Base-by-base conservation (phyloP, 2,888 invertebrate genomes). In the Thecocarcelia acutangulata region DNA sequence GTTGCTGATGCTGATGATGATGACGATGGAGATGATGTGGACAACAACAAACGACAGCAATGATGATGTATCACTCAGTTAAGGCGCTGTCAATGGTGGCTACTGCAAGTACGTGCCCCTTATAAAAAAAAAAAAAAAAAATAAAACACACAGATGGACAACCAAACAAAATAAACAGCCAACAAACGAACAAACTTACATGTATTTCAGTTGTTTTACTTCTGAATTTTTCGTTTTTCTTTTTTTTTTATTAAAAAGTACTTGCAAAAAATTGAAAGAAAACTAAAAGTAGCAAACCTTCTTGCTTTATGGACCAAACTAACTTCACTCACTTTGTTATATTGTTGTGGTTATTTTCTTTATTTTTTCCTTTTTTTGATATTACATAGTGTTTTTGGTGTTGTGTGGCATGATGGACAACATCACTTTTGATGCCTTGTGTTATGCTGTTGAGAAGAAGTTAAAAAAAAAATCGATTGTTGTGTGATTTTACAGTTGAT, bases 401-500 rank as follows among this genome's bases (percentile, higher is more conserved):
- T 75, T 83, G 82, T 82, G 80, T 80, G 77, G 82, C 84, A 83
- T 83, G 83, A 83, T 81, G 84, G 82, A 78, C 84, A 83, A 83
- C 83, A 84, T 82, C 84, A 84, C 80, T 78, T 80, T 75, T 83
- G 82, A 83, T 83, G 80, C 72, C 83, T 75, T 74, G 66, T 74
- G 77, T 64, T 74, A 63, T 73, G 61, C 69, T 70, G 75, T 66
- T 61, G 54, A 37, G 61, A 42, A 56, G 64, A 12, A 58, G 61
- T 70, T 70, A 17, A 50, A 56, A 48, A 63, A 50, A 70, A 37
- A 37, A 64, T 24, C 58, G 66, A 77, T 82, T 82, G 82, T 66
- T 75, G 74, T 82, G 83, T 83, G 84, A 84, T 85, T 85, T 85
- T 84, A 82, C 83, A 80, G 82, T 80, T 84, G 85, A 84, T 85